Base-by-base conservation (phyloP, 2,113 vertebrate species). In the Scophthalmus maximus region DNA sequence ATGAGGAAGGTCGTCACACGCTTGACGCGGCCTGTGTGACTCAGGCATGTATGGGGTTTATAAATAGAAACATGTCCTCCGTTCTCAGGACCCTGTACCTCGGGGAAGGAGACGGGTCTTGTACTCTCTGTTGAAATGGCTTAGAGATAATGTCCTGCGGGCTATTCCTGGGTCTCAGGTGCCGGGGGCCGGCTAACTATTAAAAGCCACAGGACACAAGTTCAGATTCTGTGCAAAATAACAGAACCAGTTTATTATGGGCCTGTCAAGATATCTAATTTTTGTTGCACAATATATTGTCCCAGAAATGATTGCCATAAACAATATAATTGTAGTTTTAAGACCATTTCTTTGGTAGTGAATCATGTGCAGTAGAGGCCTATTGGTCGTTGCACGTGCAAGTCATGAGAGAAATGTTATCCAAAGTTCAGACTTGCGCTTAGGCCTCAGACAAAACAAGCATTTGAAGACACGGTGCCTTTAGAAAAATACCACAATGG, bases 61-160 rank as follows among this genome's bases (percentile, higher is more conserved):
- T 78, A 67, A 88, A 91, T 90, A 86, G 42, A 82, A 71, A 20
- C 0, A 1, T 22, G 38, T 18, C 26, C n/a, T 46, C 60, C 27
- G 47, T 75, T 73, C 61, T 76, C 27, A 17, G 64, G 44, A 34
- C 22, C 53, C 4, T 58, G 59, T 42, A 30, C 32, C 30, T 67
- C 36, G 52, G 40, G 38, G 57, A 70, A 26, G 7, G 36, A 22
- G 22, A n/a, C 32, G 17, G n/a, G 68, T 44, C 63, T 55, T 3
- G 0, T 14, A 34, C 40, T 29, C 40, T 29, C 10, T 0, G 38
- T 20, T 52, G 26, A 75, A 49, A 59, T 66, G 15, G 26, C 53
- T 55, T 23, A 22, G 46, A 66, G 26, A 50, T 51, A 30, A n/a
- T n/a, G n/a, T 67, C 9, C 75, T 53, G 30, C 8, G 1, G 38